Conservation (phyloP, 35 echinoderm and acorn worm species). For the Lytechinus pictus region DNA sequence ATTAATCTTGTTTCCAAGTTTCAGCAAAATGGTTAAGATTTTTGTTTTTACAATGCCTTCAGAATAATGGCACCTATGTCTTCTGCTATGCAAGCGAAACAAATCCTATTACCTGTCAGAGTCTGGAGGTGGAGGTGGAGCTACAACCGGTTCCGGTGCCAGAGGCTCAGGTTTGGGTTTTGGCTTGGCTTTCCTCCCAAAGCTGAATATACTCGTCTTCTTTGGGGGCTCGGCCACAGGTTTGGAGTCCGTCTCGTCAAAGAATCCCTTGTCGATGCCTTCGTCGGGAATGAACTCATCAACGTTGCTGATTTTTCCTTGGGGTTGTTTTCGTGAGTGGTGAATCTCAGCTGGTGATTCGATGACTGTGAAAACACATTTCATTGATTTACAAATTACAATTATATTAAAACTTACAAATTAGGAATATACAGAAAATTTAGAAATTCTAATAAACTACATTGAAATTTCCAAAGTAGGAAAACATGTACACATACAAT, state of each 20-base stretch:
- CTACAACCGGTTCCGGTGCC: neutral
- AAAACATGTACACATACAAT: too few relatives aligned
- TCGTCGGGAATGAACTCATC: slow-evolving; percentile 95
- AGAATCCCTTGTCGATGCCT: slow-evolving; percentile 71
- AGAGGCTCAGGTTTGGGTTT: slow-evolving; percentile 17
- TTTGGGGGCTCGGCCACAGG: slow-evolving; percentile 63
- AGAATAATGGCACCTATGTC: too few relatives aligned
- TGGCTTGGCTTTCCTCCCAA: slow-evolving; percentile 51
- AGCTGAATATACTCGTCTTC: slow-evolving; percentile 56
- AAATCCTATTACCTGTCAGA: slow-evolving; percentile 53
- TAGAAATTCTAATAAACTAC: too few relatives aligned
- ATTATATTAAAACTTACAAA: too few relatives aligned
- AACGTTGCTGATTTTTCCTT: slow-evolving; percentile 56
- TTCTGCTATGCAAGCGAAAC: too few relatives aligned
- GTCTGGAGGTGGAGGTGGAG: neutral
- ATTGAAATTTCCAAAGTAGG: too few relatives aligned
- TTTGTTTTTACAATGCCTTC: too few relatives aligned
- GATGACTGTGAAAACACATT: slow-evolving; percentile 49
- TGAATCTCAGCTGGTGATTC: slow-evolving; percentile 70
- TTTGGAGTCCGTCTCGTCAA: slow-evolving; percentile 65
- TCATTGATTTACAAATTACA: too few relatives aligned
- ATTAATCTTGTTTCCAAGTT: too few relatives aligned
- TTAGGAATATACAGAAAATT: too few relatives aligned
- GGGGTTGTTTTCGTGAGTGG: neutral
- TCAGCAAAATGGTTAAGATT: too few relatives aligned